Base-by-base conservation (phyloP, 2,888 invertebrate genomes). In the Drosophila demipolita region DNA sequence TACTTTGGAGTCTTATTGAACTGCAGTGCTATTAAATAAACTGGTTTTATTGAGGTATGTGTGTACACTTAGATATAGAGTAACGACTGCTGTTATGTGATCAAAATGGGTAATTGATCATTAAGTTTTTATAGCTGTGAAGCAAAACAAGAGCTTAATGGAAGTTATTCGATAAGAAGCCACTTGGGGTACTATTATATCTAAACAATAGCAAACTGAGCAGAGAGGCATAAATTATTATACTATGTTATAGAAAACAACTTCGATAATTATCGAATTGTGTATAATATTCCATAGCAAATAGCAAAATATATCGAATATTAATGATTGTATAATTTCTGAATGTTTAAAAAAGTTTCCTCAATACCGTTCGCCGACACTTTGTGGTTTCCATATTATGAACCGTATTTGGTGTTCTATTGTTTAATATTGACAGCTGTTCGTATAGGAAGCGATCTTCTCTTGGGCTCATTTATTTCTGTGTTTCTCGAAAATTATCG, bases 51-150 rank as follows among this genome's bases (percentile, higher is more conserved):
- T 58, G n/a, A 65, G 29, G 55, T 35, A 54, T 54, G 11, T 38
- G 26, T 54, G 11, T 15, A 40, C 12, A 54, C 36, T 45, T 17
- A 2, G 42, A 67, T 40, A 54, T 54, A 49, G 68, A 59, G 53
- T 55, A 67, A 50, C 66, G 61, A 50, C 29, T 15, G 26, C 48
- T 67, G 54, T 54, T 36, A 67, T 42, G 29, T 60, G 48, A 49
- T 45, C 33, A 35, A 52, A 50, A 50, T 61, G 54, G 26, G 35
- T 61, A 61, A 70, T 67, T 67, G 68, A 68, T 69, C 52, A 49
- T 67, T 60, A 67, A 45, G 36, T 20, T 35, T 48, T 59, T 48
- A 59, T 48, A 5, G 48, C 33, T n/a, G 32, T 23, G 9, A 53
- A 11, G n/a, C 64, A 54, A 54, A 54, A 64, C 23, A 23, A 23